Evolutionary conservation across 2,797 vertebrate genomes (phyloP).

Genomic region (Melanotaenia maccullochi): DNA sequence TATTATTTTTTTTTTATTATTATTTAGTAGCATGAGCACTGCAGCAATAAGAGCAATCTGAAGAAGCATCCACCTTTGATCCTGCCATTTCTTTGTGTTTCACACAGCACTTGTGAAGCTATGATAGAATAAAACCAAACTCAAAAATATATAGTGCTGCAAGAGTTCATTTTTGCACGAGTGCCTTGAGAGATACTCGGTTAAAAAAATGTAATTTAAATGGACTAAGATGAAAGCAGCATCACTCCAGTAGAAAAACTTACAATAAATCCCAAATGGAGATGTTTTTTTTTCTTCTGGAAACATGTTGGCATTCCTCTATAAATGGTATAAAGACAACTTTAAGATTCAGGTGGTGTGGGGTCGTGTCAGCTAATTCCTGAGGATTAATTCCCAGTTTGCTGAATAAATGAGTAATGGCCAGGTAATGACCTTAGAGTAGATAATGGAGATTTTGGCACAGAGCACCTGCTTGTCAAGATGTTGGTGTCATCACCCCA

Average conservation of each 20-base stretch:
- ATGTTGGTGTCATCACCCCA: constrained; percentile 55
- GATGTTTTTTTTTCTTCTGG: not conserved
- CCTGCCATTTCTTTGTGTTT: constrained; percentile 29
- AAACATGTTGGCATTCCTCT: not conserved
- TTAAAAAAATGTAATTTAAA: constrained; percentile 14
- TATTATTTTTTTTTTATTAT: not conserved
- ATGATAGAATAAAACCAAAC: constrained; percentile 28
- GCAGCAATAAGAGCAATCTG: constrained; percentile 20
- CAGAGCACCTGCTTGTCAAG: constrained; percentile 62
- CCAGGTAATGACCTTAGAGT: constrained; percentile 58
- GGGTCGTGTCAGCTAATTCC: constrained; percentile 40
- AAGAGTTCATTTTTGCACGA: constrained; percentile 27
- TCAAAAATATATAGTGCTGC: constrained; percentile 6
- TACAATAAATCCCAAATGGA: not conserved
- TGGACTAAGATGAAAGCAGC: constrained; percentile 9
- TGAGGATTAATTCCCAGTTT: constrained; percentile 56
- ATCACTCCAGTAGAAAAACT: not conserved
- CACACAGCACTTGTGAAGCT: constrained; percentile 9
- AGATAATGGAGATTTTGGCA: constrained; percentile 68
- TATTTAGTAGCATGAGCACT: constrained; percentile 8
- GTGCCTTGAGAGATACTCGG: constrained; percentile 11
- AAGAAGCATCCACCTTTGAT: constrained; percentile 9
- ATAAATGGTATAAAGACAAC: constrained; percentile 14
- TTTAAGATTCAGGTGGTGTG: constrained; percentile 25
- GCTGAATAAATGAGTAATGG: constrained; percentile 65